phyloP scores from a whole-genome alignment of 2,888 invertebrate genomes.

The Ochropacha duplaris region DNA sequence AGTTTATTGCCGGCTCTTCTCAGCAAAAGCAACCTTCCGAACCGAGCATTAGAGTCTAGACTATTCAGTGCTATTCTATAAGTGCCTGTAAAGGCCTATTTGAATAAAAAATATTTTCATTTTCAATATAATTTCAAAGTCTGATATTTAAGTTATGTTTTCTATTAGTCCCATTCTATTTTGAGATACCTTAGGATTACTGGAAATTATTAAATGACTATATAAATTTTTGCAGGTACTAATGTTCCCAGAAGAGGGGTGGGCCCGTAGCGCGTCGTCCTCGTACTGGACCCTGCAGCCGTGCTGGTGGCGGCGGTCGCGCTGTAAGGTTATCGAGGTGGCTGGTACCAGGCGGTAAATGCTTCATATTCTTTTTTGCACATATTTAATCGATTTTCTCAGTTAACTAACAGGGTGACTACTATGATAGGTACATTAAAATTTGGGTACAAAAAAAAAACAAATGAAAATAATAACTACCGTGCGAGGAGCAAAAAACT shows the following conservation, averaged over 20 bases:
- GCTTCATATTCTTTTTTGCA: not conserved
- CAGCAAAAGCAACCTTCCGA: too few relatives aligned
- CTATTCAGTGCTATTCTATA: too few relatives aligned
- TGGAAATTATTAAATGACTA: too few relatives aligned
- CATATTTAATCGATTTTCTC: not conserved
- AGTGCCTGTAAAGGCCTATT: too few relatives aligned
- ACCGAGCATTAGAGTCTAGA: too few relatives aligned
- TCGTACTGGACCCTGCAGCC: constrained; percentile 94
- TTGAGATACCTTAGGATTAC: too few relatives aligned
- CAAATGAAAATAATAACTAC: constrained; percentile 35
- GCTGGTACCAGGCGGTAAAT: constrained; percentile 88
- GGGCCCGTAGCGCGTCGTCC: constrained; percentile 93
- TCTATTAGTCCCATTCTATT: not conserved
- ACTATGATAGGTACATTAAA: too few relatives aligned
- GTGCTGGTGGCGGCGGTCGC: constrained; percentile 92
- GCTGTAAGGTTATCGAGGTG: constrained; percentile 93
- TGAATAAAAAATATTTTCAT: too few relatives aligned
- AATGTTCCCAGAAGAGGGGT: constrained; percentile 93
- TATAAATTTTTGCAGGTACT: constrained; percentile 86
- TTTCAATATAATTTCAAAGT: not conserved
- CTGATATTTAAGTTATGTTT: not conserved
- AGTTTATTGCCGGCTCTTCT: too few relatives aligned
- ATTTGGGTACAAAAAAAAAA: not conserved
- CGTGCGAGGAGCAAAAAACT: constrained; percentile 28
- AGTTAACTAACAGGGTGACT: too few relatives aligned